Conservation (phyloP, 2,888 invertebrate genomes). For the Drosophila flavopinicola region DNA sequence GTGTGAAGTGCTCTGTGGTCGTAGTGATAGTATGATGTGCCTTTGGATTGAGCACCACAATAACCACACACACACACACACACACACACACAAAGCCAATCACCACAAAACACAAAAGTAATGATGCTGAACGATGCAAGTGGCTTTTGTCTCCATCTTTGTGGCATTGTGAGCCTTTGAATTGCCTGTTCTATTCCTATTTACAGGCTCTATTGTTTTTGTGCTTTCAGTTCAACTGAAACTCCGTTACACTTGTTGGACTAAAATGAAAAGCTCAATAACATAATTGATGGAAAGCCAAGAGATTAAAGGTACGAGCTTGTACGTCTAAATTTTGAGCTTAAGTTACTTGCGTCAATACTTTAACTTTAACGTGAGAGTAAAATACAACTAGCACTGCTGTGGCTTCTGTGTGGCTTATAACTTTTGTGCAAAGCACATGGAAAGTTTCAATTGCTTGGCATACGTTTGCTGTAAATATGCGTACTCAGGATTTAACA, state of each 20-base stretch:
- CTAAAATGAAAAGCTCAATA: conserved; percentile 13
- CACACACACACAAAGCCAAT: conserved; percentile 56
- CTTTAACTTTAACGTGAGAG: too few relatives aligned
- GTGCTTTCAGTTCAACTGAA: conserved; percentile 19
- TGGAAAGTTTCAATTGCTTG: too few relatives aligned
- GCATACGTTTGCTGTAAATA: too few relatives aligned
- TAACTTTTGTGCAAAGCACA: too few relatives aligned
- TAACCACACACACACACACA: conserved; percentile 18
- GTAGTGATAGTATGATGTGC: background rate
- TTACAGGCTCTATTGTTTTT: conserved; percentile 29
- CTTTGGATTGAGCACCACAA: too few relatives aligned
- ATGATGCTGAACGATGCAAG: conserved; percentile 67
- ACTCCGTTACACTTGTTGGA: conserved; percentile 12
- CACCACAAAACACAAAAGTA: conserved; percentile 72
- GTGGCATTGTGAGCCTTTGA: background rate
- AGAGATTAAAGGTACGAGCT: conserved; percentile 2
- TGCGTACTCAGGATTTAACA: too few relatives aligned
- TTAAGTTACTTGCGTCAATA: background rate
- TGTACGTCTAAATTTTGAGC: background rate
- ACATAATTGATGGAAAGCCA: conserved; percentile 25
- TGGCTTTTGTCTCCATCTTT: conserved; percentile 49
- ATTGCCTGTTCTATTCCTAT: conserved; percentile 15
- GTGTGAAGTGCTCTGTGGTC: background rate
- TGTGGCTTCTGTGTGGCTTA: too few relatives aligned
- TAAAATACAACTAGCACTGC: too few relatives aligned